These are phyloP conservation scores for Alosa alosa DNA, from an alignment of 2,113 vertebrate species.

Conservation along the genomic window DNA sequence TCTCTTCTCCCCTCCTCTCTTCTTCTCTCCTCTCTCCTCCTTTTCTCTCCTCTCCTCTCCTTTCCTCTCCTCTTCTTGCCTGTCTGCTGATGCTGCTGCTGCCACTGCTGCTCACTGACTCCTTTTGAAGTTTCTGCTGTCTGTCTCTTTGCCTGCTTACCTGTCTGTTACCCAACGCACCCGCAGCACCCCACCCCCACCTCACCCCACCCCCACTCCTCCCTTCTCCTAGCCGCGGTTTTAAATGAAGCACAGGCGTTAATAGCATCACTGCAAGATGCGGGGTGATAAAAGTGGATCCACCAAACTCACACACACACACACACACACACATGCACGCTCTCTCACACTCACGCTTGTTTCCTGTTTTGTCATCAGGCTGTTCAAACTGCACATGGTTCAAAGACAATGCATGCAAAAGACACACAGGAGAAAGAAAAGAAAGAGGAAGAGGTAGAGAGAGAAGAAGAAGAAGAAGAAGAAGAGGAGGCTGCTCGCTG, in stretches of 20 bases:
- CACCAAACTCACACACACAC: neutral
- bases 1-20: too few species aligned
- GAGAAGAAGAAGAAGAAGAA: neutral
- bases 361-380: slow-evolving; percentile 30
- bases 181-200: neutral
- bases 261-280: slow-evolving; percentile 48
- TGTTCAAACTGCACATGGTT: slow-evolving; percentile 54
- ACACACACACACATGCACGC: neutral
- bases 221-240: slow-evolving; percentile 27
- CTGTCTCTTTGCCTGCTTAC: slow-evolving; percentile 37
- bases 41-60: too few species aligned
- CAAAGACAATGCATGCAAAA: slow-evolving; percentile 57
- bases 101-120: slow-evolving; percentile 28
- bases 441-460: neutral
- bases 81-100: slow-evolving; percentile 36
- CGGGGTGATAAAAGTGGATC: slow-evolving; percentile 52
- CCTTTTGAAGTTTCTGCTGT: slow-evolving; percentile 53
- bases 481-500: slow-evolving; percentile 36
- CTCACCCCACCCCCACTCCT: neutral
- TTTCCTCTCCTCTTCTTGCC: neutral
- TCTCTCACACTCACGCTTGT: slow-evolving; percentile 24
- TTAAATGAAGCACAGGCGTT: slow-evolving; percentile 51
- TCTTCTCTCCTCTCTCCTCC: too few species aligned
- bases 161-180: slow-evolving; percentile 33
- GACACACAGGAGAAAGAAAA: slow-evolving; percentile 31